These are phyloP conservation scores for Catharus fuscescens DNA, from an alignment of 2,113 vertebrate genomes.

Conservation along the genomic window DNA sequence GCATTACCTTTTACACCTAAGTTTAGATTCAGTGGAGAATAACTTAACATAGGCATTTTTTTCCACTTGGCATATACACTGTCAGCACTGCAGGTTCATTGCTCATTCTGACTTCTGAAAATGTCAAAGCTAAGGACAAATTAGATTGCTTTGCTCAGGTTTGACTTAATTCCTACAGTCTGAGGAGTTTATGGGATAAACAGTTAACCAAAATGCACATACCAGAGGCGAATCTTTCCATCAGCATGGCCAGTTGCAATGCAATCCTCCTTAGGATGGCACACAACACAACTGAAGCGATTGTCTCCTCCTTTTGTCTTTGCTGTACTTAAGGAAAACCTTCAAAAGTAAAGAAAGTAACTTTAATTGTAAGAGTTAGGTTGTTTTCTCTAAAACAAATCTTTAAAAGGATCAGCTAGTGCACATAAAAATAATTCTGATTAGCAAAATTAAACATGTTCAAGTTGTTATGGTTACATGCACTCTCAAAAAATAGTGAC, in stretches of 20 bases:
- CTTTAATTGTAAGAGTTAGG: not conserved
- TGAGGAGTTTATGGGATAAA: not conserved
- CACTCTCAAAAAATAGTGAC: not conserved
- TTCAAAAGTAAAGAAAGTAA: slow-evolving; percentile 46
- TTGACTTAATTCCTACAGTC: not conserved
- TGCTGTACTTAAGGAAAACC: slow-evolving; percentile 81
- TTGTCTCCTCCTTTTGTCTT: slow-evolving; percentile 82
- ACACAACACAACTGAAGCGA: slow-evolving; percentile 83
- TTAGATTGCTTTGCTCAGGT: not conserved
- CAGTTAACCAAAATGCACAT: not conserved
- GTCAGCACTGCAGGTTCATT: not conserved
- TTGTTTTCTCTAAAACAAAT: not conserved
- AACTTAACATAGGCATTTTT: not conserved
- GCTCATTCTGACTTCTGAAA: not conserved
- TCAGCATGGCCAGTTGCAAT: slow-evolving; percentile 92
- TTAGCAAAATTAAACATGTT: not conserved
- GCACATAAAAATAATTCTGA: not conserved
- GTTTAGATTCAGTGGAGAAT: rapidly evolving
- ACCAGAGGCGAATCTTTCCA: slow-evolving; percentile 96
- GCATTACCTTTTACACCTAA: not conserved
- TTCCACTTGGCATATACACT: not conserved
- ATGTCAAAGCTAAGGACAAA: not conserved
- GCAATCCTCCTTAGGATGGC: slow-evolving; percentile 92
- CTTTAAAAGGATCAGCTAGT: not conserved
- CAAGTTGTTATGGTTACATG: not conserved